A percentile compares a stretch with the other conserved stretches of the same genome.
These are phyloP conservation scores for Sibirionetta formosa DNA, from an alignment of 2,797 vertebrate genomes.

Conservation along the genomic window DNA sequence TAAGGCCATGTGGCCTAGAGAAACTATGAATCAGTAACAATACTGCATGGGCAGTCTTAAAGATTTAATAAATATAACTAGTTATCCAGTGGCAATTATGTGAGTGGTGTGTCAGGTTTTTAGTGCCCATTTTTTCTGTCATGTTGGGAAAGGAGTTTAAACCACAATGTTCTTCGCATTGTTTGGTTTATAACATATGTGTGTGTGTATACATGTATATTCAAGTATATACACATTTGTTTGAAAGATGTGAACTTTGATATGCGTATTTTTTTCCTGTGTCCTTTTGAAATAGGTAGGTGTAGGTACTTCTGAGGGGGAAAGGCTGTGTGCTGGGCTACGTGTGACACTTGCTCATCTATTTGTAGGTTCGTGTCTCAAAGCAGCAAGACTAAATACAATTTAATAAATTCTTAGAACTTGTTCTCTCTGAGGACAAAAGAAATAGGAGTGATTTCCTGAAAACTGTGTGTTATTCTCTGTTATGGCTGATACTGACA, in stretches of 20 bases:
- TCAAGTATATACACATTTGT: neutral
- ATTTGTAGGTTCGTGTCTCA: neutral
- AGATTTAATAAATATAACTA: neutral
- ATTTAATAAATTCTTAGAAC: neutral
- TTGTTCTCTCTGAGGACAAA: neutral
- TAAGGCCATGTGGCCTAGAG: neutral
- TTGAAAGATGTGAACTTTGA: neutral
- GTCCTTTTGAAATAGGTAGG: neutral
- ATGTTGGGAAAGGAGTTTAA: neutral
- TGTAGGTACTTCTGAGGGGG: neutral
- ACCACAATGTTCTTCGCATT: neutral
- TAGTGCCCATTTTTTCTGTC: neutral
- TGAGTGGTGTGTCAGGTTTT: neutral
- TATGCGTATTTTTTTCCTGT: neutral
- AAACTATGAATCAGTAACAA: neutral
- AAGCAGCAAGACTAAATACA: neutral
- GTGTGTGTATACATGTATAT: fast-evolving
- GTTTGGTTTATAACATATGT: neutral
- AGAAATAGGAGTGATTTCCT: neutral
- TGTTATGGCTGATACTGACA: neutral
- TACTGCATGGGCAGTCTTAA: neutral
- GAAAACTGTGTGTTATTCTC: neutral
- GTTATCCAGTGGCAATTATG: neutral
- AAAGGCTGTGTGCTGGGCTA: neutral
- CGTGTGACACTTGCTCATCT: neutral